Conservation (phyloP, 2,888 invertebrate genomes). For the Protonemura montana region DNA sequence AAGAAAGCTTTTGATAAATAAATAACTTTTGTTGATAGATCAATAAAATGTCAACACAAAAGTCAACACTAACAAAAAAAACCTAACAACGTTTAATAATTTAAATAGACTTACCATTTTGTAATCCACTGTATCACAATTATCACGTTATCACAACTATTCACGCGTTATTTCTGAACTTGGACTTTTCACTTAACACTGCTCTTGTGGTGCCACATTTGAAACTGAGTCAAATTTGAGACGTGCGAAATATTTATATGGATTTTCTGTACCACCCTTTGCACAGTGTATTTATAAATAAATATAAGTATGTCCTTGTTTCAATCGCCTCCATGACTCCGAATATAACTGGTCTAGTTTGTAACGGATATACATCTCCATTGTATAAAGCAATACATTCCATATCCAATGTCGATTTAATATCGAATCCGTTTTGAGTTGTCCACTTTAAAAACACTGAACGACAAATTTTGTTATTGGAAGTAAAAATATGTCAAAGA, state of each 20-base stretch:
- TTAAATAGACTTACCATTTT: background rate
- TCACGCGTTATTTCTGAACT: background rate
- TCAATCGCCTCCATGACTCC: background rate
- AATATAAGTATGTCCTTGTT: background rate
- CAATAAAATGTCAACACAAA: no score
- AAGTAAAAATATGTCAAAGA: no score
- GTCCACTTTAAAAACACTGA: no score
- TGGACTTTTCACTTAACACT: background rate
- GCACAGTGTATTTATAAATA: background rate
- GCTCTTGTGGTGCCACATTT: background rate
- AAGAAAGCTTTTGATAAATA: no score
- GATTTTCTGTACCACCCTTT: background rate
- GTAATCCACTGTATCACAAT: background rate
- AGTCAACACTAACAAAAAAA: no score
- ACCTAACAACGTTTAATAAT: no score
- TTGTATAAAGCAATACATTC: background rate
- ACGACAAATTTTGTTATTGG: no score
- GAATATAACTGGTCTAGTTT: background rate
- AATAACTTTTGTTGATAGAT: no score
- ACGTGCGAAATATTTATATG: background rate
- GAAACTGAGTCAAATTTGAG: background rate
- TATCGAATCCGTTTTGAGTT: no score
- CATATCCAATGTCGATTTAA: background rate
- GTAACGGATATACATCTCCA: background rate
- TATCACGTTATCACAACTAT: background rate